These are phyloP conservation scores for Tadarida brasiliensis DNA, from an alignment of 2,797 vertebrate genomes.

Conservation along the genomic window DNA sequence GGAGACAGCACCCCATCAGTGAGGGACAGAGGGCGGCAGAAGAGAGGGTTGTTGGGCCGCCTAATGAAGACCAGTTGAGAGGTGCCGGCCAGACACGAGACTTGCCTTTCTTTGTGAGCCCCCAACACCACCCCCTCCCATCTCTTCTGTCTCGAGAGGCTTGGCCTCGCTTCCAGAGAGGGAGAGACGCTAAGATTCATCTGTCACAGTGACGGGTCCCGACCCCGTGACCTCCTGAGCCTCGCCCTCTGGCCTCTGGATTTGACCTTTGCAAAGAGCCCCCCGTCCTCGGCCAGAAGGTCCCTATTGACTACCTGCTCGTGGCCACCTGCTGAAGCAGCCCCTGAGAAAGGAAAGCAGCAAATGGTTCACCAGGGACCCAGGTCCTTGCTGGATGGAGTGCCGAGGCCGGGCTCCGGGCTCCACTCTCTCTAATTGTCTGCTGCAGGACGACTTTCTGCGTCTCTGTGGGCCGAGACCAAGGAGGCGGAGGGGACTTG, in stretches of 20 bases:
- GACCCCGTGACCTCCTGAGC: constrained; percentile 92
- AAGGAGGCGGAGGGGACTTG: constrained; percentile 58
- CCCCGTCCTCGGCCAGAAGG: constrained; percentile 89
- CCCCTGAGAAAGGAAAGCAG: constrained; percentile 93
- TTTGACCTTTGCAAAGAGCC: constrained; percentile 91
- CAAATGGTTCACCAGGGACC: constrained; percentile 93
- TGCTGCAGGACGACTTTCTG: constrained; percentile 90
- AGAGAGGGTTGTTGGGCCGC: constrained; percentile 74
- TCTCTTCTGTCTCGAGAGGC: constrained; percentile 71
- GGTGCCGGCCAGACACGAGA: constrained; percentile 82
- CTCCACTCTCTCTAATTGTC: constrained; percentile 98
- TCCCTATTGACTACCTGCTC: constrained; percentile 98
- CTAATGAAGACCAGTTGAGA: constrained; percentile 92
- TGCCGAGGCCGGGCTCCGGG: constrained; percentile 89
- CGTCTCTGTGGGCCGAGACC: constrained; percentile 86
- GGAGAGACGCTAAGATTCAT: constrained; percentile 88
- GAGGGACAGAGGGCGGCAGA: constrained; percentile 79
- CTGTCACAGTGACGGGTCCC: constrained; percentile 91
- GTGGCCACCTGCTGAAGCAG: constrained; percentile 93
- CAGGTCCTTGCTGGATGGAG: constrained; percentile 88
- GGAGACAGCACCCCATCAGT: constrained; percentile 88
- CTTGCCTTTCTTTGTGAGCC: constrained; percentile 76
- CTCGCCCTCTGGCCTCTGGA: constrained; percentile 92
- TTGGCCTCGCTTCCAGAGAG: constrained; percentile 28
- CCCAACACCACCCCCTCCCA: constrained; percentile 58